These are phyloP conservation scores for Chlorodrepanis virens DNA, from an alignment of 2,113 vertebrate genomes.

Conservation along the genomic window DNA sequence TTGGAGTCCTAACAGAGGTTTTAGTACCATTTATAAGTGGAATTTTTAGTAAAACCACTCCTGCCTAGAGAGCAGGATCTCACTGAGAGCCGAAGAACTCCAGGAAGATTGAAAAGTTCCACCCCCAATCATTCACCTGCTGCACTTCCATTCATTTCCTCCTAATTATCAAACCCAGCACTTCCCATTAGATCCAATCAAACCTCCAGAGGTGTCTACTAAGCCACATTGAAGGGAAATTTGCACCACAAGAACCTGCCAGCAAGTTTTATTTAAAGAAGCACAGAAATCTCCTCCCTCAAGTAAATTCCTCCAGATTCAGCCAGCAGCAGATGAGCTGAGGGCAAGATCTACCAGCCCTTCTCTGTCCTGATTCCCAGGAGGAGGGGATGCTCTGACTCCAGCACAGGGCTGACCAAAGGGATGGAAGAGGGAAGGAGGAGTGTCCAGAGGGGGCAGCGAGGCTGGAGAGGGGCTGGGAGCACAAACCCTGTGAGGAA, in stretches of 20 bases:
- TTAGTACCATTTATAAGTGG: neutral
- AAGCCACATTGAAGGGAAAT: neutral
- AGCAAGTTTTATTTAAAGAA: neutral
- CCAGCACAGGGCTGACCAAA: neutral
- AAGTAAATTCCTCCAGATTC: neutral
- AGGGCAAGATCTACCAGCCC: neutral
- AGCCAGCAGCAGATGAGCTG: neutral
- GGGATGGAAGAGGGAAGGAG: neutral
- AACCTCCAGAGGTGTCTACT: neutral
- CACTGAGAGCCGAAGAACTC: neutral
- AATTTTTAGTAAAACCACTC: neutral
- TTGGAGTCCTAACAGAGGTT: neutral
- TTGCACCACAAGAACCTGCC: neutral
- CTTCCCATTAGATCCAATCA: neutral
- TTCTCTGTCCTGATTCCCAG: neutral
- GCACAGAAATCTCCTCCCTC: neutral
- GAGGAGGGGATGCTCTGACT: neutral
- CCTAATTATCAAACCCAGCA: neutral
- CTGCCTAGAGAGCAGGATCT: neutral
- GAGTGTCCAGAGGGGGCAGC: rapidly evolving
- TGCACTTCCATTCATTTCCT: neutral
- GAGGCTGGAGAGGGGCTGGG: neutral
- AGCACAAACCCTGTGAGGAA: no score
- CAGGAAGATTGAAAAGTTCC: neutral
- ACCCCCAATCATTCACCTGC: neutral